Percentiles rank a stretch among this genome's conserved stretches.
phyloP scores from a whole-genome alignment of 37 sponge, comb jelly and placozoan species.

The Ephydatia muelleri region DNA sequence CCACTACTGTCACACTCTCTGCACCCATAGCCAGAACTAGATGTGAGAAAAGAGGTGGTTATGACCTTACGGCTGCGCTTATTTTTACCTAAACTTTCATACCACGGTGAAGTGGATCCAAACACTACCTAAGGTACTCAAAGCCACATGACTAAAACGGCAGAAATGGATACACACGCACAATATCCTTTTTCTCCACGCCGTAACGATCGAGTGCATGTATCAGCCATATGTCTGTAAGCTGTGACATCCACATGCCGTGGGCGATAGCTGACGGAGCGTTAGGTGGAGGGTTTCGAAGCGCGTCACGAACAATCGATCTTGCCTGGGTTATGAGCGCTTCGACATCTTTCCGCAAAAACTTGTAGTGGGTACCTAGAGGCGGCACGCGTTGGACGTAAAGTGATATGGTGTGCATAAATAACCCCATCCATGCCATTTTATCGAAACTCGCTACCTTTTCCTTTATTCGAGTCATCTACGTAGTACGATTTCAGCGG shows the following conservation, averaged over 20 bases:
- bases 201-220: constrained; percentile 55
- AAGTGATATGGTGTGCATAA: neutral
- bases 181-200: constrained; percentile 35
- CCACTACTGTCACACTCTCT: constrained; percentile 51
- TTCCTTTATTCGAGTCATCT: constrained; percentile 77
- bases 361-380: constrained; percentile 74
- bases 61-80: neutral
- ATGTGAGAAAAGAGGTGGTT: no score
- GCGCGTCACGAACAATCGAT: constrained; percentile 4
- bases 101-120: constrained; percentile 70
- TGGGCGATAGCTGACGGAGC: constrained; percentile 9
- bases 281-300: constrained; percentile 14
- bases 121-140: constrained; percentile 46
- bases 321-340: constrained; percentile 37
- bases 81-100: constrained; percentile 54
- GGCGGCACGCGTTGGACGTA: neutral
- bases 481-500: constrained; percentile 78
- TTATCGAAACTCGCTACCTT: constrained; percentile 28
- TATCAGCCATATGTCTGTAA: constrained; percentile 64
- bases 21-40: constrained; percentile 61
- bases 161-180: constrained; percentile 10
- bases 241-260: constrained; percentile 44
- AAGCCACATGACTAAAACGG: neutral
- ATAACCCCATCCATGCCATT: neutral
- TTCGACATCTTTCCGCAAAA: constrained; percentile 38